Conservation (phyloP, 2,797 vertebrate genomes). For the Gymnoscopelus braueri region DNA sequence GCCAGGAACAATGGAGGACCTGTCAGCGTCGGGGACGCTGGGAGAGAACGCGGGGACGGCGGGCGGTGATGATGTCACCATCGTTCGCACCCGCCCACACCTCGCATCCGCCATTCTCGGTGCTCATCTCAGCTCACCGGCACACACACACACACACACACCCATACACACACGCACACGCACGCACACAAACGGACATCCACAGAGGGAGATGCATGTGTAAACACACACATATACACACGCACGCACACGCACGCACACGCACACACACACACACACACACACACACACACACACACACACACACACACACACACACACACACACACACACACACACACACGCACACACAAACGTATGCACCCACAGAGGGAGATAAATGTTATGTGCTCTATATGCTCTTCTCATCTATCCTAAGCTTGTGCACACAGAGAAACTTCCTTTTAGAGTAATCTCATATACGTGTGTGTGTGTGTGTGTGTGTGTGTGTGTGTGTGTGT, state of each 20-base stretch:
- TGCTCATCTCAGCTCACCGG: conserved; percentile 5
- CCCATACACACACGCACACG: conserved; percentile 25
- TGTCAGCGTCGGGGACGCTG: conserved; percentile 74
- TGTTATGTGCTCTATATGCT: too few species aligned
- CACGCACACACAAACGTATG: conserved; percentile 4
- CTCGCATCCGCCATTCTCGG: conserved; percentile 49
- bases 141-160: conserved; percentile 10
- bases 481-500: conserved; percentile 40
- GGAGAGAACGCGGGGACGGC: conserved; percentile 65
- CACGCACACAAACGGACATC: conserved; percentile 36
- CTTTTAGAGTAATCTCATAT: conserved; percentile 20
- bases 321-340: conserved; percentile 45
- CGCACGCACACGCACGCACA: conserved; percentile 23
- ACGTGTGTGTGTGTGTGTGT: conserved; percentile 6
- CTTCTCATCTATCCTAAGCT: background rate
- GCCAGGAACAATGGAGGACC: conserved; percentile 83
- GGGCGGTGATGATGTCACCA: conserved; percentile 78
- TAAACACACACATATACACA: background rate
- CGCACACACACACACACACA: conserved; percentile 8
- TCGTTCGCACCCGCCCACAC: conserved; percentile 77
- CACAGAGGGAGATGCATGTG: too few species aligned
- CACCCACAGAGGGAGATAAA: too few species aligned
- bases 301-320: conserved; percentile 17
- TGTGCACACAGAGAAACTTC: background rate
- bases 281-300: background rate